Conservation (phyloP, 2,888 invertebrate species). For the Seira sanloemensis region DNA sequence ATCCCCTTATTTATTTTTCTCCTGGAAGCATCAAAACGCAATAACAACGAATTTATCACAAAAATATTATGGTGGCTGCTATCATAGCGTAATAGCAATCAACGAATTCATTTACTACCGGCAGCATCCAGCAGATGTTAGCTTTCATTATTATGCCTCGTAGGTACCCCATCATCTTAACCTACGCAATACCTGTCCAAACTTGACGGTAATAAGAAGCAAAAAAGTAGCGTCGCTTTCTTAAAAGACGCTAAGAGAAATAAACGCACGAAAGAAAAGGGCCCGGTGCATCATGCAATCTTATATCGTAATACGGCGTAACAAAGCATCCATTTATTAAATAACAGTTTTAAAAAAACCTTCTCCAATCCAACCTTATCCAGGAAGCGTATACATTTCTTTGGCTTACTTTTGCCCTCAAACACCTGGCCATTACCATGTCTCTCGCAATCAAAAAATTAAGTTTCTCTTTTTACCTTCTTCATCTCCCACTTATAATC, state of each 20-base stretch:
- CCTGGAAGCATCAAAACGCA: slow-evolving; percentile 12
- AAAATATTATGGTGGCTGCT: not conserved
- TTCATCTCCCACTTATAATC: slow-evolving; percentile 44
- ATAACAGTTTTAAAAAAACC: slow-evolving; percentile 60
- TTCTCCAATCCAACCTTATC: not conserved
- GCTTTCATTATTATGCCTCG: slow-evolving; percentile 24
- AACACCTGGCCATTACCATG: slow-evolving; percentile 9
- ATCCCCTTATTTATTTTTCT: slow-evolving; percentile 2
- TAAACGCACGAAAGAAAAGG: slow-evolving; percentile 25
- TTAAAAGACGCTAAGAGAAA: not conserved
- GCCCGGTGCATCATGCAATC: slow-evolving; percentile 62
- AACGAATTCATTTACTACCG: slow-evolving; percentile 42
- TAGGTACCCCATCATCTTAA: slow-evolving; percentile 27
- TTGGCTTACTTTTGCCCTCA: slow-evolving; percentile 14
- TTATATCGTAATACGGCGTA: slow-evolving; percentile 6
- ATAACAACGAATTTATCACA: slow-evolving; percentile 10
- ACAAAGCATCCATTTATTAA: slow-evolving; percentile 46
- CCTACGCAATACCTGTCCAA: slow-evolving; percentile 60
- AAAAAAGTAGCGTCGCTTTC: slow-evolving; percentile 29
- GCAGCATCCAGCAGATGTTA: slow-evolving; percentile 65
- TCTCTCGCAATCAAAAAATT: slow-evolving; percentile 14
- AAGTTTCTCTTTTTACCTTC: slow-evolving; percentile 22
- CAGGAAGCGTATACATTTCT: not conserved
- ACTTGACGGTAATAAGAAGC: slow-evolving; percentile 50
- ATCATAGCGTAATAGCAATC: slow-evolving; percentile 46